Percentiles rank a stretch among this genome's conserved stretches.
These are phyloP conservation scores for Patella pellucida DNA, from an alignment of 2,888 invertebrate genomes.

Conservation along the genomic window DNA sequence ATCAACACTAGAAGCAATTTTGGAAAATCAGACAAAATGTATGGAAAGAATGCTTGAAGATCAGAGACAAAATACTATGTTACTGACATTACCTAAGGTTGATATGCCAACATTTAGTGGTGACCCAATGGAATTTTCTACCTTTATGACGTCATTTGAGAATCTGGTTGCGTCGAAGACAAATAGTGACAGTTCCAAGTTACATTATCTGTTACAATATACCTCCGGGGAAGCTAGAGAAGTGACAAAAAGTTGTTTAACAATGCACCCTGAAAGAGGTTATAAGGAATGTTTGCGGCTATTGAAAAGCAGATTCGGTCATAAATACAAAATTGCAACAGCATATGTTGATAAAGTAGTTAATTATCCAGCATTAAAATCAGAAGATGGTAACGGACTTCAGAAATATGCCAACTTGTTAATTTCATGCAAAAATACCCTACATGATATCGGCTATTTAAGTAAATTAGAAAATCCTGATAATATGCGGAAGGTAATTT, in stretches of 20 bases:
- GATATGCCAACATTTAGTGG: constrained; percentile 1
- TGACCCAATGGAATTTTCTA: constrained; percentile 1
- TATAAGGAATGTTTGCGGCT: background rate
- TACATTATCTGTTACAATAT: constrained; percentile 1
- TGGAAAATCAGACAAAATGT: background rate
- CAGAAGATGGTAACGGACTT: background rate
- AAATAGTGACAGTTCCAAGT: background rate
- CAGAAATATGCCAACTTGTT: background rate
- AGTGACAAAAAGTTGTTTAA: background rate
- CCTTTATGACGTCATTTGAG: constrained; percentile 3
- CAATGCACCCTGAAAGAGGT: background rate
- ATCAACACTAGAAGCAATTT: background rate
- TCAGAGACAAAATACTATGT: background rate
- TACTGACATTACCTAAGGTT: background rate
- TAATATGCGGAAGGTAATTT: constrained; percentile 3
- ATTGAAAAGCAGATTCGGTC: background rate
- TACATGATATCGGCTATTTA: background rate
- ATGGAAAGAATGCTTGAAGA: constrained; percentile 1
- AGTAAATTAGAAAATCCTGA: background rate
- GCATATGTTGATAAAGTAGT: constrained; percentile 1
- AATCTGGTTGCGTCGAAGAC: background rate
- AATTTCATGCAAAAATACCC: background rate
- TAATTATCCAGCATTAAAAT: background rate
- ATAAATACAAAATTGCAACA: background rate
- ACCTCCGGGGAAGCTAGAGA: background rate